These are phyloP conservation scores for Okapia johnstoni DNA, from an alignment of 2,113 vertebrate genomes.

Conservation along the genomic window DNA sequence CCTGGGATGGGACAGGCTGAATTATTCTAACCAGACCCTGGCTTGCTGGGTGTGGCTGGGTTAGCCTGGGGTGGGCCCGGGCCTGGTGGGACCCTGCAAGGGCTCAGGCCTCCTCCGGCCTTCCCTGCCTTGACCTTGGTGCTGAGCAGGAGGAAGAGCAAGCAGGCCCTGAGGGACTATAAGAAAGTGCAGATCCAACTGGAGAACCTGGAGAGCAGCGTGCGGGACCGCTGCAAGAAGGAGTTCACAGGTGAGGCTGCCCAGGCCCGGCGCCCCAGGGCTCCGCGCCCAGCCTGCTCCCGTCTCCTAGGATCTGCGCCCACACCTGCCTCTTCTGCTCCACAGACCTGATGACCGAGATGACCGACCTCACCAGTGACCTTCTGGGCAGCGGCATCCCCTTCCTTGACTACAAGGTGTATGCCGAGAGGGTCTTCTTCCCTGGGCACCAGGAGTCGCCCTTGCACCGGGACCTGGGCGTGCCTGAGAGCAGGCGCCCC, in stretches of 20 bases:
- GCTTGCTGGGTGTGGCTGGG: neutral
- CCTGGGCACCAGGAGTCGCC: conserved; percentile 96
- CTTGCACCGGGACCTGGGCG: conserved; percentile 91
- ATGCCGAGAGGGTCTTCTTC: conserved; percentile 97
- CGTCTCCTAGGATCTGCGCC: rapidly evolving
- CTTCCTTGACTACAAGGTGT: conserved; percentile 96
- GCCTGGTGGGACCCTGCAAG: neutral
- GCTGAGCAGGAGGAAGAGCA: conserved; percentile 93
- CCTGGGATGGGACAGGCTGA: neutral
- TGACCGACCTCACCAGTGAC: conserved; percentile 98
- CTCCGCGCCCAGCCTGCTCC: neutral
- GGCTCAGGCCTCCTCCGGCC: neutral
- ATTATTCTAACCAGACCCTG: neutral
- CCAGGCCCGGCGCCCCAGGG: rapidly evolving
- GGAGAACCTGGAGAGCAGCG: conserved; percentile 98
- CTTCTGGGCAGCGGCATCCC: conserved; percentile 96
- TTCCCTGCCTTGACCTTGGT: neutral
- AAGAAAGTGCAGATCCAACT: conserved; percentile 99
- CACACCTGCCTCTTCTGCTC: neutral
- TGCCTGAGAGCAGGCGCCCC: conserved; percentile 92
- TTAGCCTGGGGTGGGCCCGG: neutral
- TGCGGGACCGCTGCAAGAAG: conserved; percentile 98
- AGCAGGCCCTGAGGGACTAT: conserved; percentile 96
- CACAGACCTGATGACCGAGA: conserved; percentile 98
- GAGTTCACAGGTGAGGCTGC: conserved; percentile 92